These are phyloP conservation scores for Drosophila mauritiana DNA, from an alignment of 1,140 invertebrate species.

Conservation along the genomic window DNA sequence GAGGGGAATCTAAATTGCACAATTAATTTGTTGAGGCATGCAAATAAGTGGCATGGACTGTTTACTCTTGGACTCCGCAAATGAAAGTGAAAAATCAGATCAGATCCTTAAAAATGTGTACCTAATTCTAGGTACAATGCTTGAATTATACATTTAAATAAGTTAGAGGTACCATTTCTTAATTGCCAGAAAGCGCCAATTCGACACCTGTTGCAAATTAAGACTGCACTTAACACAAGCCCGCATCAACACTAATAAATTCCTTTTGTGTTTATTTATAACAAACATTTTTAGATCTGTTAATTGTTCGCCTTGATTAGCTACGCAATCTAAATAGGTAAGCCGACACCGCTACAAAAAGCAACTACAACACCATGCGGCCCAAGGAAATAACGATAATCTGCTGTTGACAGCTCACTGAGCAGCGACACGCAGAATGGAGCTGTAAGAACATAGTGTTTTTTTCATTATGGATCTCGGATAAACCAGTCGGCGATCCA, in stretches of 20 bases:
- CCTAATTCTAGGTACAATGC: slow-evolving; percentile 4
- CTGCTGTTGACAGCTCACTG: slow-evolving; percentile 60
- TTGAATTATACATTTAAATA: background rate
- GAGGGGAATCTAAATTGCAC: slow-evolving; percentile 67
- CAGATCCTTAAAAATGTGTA: background rate
- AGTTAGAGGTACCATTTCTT: background rate
- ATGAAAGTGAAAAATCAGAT: background rate
- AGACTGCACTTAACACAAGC: background rate
- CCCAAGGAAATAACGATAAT: slow-evolving; percentile 47
- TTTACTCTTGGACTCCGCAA: slow-evolving; percentile 2
- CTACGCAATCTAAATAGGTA: slow-evolving; percentile 43
- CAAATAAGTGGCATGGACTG: slow-evolving; percentile 21
- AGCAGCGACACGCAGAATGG: slow-evolving; percentile 50
- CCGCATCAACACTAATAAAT: slow-evolving; percentile 17
- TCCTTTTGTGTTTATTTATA: slow-evolving; percentile 28
- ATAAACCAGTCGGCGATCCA: slow-evolving; percentile 67
- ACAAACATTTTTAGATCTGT: slow-evolving; percentile 42
- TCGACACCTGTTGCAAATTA: slow-evolving; percentile 24
- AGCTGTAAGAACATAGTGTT: slow-evolving; percentile 39
- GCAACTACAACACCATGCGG: slow-evolving; percentile 8
- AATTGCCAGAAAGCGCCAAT: background rate
- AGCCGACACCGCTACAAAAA: slow-evolving; percentile 31
- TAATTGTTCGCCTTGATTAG: slow-evolving; percentile 46
- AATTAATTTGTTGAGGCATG: slow-evolving; percentile 67
- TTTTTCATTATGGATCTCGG: slow-evolving; percentile 34